Conservation (phyloP, 2,797 vertebrate genomes). For the Enteromius viviparus region DNA sequence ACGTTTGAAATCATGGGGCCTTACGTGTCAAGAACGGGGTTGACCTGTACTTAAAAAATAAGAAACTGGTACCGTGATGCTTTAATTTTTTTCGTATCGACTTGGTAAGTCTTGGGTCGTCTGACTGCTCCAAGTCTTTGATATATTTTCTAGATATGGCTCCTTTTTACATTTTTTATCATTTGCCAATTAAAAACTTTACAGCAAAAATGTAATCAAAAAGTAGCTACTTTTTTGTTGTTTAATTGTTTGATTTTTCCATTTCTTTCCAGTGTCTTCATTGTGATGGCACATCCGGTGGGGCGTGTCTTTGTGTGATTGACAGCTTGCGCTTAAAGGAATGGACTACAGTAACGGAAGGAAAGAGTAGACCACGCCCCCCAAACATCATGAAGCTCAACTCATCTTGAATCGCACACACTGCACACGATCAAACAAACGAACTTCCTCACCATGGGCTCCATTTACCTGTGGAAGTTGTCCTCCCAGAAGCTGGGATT, state of each 20-base stretch:
- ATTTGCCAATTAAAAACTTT: not conserved
- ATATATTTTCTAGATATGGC: not conserved
- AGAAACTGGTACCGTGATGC: no score
- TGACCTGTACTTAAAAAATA: no score
- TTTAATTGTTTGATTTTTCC: not conserved
- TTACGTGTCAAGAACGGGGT: no score
- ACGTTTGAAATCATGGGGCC: no score
- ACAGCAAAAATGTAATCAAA: not conserved
- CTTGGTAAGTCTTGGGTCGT: no score
- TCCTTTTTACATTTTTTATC: not conserved
- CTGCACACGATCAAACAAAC: constrained; percentile 7
- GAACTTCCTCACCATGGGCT: constrained; percentile 40
- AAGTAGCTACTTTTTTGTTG: accelerated
- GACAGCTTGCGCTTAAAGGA: constrained; percentile 5
- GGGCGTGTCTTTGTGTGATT: constrained; percentile 14
- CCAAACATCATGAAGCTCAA: constrained; percentile 67
- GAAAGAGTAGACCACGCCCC: not conserved
- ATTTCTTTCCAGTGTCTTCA: not conserved
- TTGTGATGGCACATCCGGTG: constrained; percentile 41
- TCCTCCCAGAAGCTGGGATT: constrained; percentile 99
- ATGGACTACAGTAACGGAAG: constrained; percentile 33
- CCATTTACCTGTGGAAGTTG: constrained; percentile 87
- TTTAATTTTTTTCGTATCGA: no score
- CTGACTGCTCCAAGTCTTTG: no score
- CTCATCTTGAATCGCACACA: constrained; percentile 67